Evolutionary conservation across 1,140 invertebrate genomes (phyloP), one percentile per base, ranked within the genome.

Genomic region (Augochlora pura): DNA sequence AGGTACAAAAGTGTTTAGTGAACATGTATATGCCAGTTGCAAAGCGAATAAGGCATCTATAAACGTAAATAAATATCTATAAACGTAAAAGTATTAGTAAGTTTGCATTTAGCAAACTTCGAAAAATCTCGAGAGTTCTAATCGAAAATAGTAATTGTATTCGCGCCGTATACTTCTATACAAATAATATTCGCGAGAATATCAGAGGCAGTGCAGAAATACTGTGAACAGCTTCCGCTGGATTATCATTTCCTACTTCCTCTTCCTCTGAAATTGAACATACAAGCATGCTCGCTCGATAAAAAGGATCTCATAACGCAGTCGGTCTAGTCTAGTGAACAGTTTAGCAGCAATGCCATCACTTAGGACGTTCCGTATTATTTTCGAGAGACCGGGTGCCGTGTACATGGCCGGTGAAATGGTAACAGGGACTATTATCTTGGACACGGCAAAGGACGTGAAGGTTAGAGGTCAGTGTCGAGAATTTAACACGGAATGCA

Each of bases 391-490:
- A 0, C n/a, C 65, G 0, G 39, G 49, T 57, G 76, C 76, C 14
- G 83, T 65, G 16, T 90, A 83, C 21, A 0, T 39, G 0, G 71
- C 83, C 0, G 88, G 88, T 9, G 88, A 90, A 54, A 46, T 54
- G 1, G 80, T 90, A 2, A 78, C 54, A 1, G 88, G 88, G 2
- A 65, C 66, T 7, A 79, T 89, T 2, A 23, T 86, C 32, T 8
- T 88, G 10, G 63, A 79, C 0, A 21, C 86, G 1, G 10, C 27
- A 0, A 64, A 46, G 5, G 67, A 73, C 0, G 87, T 87, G 60
- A 77, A 59, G 0, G n/a, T 87, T 2, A 75, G 84, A 85, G 84
- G 88, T 89, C 72, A 88, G 74, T 65, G 21, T 52, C 0, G n/a
- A n/a, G 12, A 12, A 46, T 14, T 46, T 3, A 12, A 14, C 9